Base-by-base conservation (phyloP, 2,888 invertebrate genomes). In the Erebia palarica region DNA sequence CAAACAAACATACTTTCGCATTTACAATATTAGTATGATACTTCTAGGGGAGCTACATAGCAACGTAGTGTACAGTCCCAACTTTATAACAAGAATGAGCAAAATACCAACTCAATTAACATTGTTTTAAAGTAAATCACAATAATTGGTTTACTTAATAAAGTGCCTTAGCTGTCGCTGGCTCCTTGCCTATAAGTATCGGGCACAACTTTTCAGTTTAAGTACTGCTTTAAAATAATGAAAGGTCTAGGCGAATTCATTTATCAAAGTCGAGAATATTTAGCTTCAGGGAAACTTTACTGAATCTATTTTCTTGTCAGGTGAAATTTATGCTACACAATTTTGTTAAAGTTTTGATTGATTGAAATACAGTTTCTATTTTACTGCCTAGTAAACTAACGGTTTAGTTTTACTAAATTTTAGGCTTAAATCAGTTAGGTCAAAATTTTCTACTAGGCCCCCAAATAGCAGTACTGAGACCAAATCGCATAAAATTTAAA, bases 251-350 rank as follows among this genome's bases (percentile, higher is more conserved):
- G 27, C 27, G 55, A 57, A 69, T 69, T 69, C 63, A 69, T 64
- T 69, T 63, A 69, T 69, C 69, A 69, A 57, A 64, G 63, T 69
- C 57, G 27, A 27, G 64, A 69, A 58, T 67, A 69, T 64, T 61
- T 61, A 53, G 57, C 64, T 64, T 58, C 44, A 47, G 44, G 18
- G 13, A 58, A 69, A 69, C 63, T 64, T 69, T 27, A 14, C 47
- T 18, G 13, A 57, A 69, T 69, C 63, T 63, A 69, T 69, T 69
- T 69, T 64, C 60, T 47, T 69, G 63, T 69, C 69, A 69, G 64
- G 53, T 55, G 61, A 42, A 60, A 59, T 68, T 55, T 42, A 44
- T 44, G 55, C 49, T 57, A 49, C 64, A 64, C 55, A 53, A 69
- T 68, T 61, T 63, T 69, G 47, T 63, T 57, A 60, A 47, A 64